phyloP scores from a whole-genome alignment of 2,888 invertebrate genomes.

The Lithosia quadra region DNA sequence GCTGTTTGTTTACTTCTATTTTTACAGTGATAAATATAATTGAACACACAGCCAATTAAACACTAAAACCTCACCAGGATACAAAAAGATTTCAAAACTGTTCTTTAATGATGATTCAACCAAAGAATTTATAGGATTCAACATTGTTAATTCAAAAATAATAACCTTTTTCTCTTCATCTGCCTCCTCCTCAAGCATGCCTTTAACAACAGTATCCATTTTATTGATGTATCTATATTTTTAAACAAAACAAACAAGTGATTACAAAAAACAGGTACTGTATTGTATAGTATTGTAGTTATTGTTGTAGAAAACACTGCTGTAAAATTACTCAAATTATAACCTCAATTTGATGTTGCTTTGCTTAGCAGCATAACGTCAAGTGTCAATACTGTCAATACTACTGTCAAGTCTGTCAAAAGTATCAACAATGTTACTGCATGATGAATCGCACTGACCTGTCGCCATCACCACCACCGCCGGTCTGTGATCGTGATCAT shows the following conservation, averaged over 20 bases:
- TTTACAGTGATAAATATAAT: no score
- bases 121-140: not conserved
- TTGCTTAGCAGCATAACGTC: not conserved
- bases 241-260: not conserved
- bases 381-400: not conserved
- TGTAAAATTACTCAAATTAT: not conserved
- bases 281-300: no score
- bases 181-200: constrained; percentile 76
- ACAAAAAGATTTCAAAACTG: not conserved
- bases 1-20: no score
- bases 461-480: no score
- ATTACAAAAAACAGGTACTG: no score
- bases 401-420: no score
- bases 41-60: no score
- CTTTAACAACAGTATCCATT: constrained; percentile 65
- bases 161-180: constrained; percentile 63
- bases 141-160: not conserved
- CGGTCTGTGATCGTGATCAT: no score
- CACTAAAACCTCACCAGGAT: no score
- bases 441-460: no score
- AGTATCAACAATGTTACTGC: no score
- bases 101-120: no score
- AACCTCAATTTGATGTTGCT: not conserved
- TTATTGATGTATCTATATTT: not conserved
- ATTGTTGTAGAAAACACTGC: not conserved